A percentile compares a stretch with the other conserved stretches of the same genome.
phyloP scores from a whole-genome alignment of 2,888 invertebrate genomes.

The Monochamus alternatus region DNA sequence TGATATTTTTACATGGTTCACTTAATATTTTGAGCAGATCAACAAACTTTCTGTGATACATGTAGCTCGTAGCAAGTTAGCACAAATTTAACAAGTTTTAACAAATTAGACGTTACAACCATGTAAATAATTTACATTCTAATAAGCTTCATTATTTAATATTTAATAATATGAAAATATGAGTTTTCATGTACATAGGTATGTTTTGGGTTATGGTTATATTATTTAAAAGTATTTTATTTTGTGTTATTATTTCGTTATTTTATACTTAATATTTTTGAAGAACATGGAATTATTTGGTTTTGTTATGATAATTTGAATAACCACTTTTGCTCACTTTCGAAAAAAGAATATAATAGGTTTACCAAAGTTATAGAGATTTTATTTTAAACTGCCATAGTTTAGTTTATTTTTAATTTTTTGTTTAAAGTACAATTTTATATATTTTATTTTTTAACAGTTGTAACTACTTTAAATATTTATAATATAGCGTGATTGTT shows the following conservation, averaged over 20 bases:
- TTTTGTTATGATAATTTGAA: slow-evolving; percentile 21
- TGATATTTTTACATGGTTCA: slow-evolving; percentile 42
- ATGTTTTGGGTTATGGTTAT: slow-evolving; percentile 26
- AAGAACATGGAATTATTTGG: slow-evolving; percentile 14
- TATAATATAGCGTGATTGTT: neutral
- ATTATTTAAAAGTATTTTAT: slow-evolving; percentile 13
- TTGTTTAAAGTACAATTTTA: slow-evolving; percentile 15
- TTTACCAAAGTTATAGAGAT: slow-evolving; percentile 23
- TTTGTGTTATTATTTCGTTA: slow-evolving; percentile 15
- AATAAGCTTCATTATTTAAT: slow-evolving; percentile 21
- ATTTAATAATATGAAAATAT: slow-evolving; percentile 25
- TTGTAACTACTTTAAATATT: neutral
- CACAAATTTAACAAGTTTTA: slow-evolving; percentile 31
- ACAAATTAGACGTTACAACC: slow-evolving; percentile 23
- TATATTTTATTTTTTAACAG: slow-evolving; percentile 25
- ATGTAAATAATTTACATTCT: slow-evolving; percentile 33
- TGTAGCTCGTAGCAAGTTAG: slow-evolving; percentile 39
- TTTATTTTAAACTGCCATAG: slow-evolving; percentile 25
- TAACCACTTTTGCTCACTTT: slow-evolving; percentile 27
- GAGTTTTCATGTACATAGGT: slow-evolving; percentile 21
- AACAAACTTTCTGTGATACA: slow-evolving; percentile 50
- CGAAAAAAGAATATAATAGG: neutral
- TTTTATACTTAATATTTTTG: neutral
- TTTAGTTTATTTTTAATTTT: slow-evolving; percentile 23
- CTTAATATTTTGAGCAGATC: slow-evolving; percentile 26